These are phyloP conservation scores for Odocoileus hemionus DNA, from an alignment of 2,113 vertebrate species.

Conservation along the genomic window DNA sequence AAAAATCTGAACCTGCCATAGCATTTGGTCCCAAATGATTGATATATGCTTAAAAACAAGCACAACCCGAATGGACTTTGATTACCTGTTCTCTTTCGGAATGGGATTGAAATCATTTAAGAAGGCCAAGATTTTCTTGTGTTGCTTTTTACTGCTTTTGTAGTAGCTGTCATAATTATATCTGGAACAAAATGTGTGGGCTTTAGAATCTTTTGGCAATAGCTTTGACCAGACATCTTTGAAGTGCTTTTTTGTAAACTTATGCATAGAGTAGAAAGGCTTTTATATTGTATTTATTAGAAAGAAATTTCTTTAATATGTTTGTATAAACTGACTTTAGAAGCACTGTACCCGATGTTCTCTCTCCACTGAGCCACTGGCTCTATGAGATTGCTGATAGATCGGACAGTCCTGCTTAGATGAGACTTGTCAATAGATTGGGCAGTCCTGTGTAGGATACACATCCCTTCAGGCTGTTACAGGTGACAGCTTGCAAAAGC, in stretches of 20 bases:
- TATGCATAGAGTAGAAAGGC: neutral
- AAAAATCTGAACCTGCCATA: slow-evolving; percentile 70
- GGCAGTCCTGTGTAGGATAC: neutral
- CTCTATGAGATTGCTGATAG: neutral
- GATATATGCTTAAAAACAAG: slow-evolving; percentile 65
- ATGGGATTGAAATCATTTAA: slow-evolving; percentile 46
- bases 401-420: neutral
- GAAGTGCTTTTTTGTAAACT: slow-evolving; percentile 50
- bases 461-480: neutral
- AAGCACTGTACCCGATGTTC: neutral
- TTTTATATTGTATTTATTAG: slow-evolving; percentile 58
- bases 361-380: neutral
- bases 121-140: slow-evolving; percentile 31
- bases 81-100: slow-evolving; percentile 38
- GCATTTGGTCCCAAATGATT: slow-evolving; percentile 24
- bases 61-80: slow-evolving; percentile 55
- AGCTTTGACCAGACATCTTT: slow-evolving; percentile 49
- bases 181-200: slow-evolving; percentile 55
- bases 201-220: slow-evolving; percentile 52
- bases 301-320: slow-evolving; percentile 52
- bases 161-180: slow-evolving; percentile 38
- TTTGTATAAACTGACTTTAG: slow-evolving; percentile 11
- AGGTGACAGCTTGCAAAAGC: neutral
- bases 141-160: slow-evolving; percentile 65
- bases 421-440: neutral